Evolutionary conservation across 2,888 invertebrate genomes (phyloP), one percentile per base, ranked within the genome.

Genomic region (Elmis aenea): DNA sequence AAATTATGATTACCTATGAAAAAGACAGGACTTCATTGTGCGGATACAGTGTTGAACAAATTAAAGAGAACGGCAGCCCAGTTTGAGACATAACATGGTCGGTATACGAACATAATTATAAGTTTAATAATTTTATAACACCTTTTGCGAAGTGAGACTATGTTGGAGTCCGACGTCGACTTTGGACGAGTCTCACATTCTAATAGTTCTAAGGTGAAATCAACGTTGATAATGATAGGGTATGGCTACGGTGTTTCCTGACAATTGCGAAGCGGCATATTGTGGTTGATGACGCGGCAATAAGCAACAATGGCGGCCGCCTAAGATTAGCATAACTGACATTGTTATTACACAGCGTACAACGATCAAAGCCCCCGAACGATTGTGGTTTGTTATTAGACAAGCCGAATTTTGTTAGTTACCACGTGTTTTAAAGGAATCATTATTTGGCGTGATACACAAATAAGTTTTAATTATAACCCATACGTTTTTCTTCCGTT

Each of bases 221-320:
- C 40, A 33, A 37, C 36, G 37, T 13, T 25, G 23, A 11, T 44
- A 44, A 44, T 44, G 18, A 44, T 34, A 34, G 44, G 44, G 32
- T 44, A 31, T 22, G 35, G 33, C 26, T 28, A 27, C 33, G 30
- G 33, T 40, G 44, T 44, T 44, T 44, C 39, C 39, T 42, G 36
- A 44, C 39, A 43, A 48, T 48, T 45, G 45, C 38, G 43, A 38
- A n/a, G 36, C 38, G 24, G 28, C 16, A 42, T 38, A 49, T 49
- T 49, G 48, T 49, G 26, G 34, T 26, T 33, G 34, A 44, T 49
- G 48, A 49, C 48, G 35, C 21, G 28, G 46, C 48, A 45, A 38
- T 26, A 46, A 42, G 25, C 48, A 40, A 46, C 48, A 49, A 48
- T 48, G 45, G 45, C 41, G 35, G 38, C 35, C 38, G 29, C 25